Conservation (phyloP, 2,113 vertebrate genomes). For the Syrmaticus mikado region DNA sequence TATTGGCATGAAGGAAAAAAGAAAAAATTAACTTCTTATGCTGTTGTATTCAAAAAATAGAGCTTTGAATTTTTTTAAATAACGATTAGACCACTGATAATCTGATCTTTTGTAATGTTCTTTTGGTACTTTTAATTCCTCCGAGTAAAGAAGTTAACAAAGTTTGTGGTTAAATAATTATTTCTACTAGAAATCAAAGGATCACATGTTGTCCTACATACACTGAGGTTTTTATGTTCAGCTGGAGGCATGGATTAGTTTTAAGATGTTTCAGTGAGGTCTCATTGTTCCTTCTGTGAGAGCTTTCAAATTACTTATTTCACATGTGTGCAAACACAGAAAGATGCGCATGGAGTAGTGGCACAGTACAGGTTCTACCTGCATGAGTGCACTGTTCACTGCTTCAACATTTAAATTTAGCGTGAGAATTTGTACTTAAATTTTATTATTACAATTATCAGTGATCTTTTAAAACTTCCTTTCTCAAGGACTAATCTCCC, state of each 20-base stretch:
- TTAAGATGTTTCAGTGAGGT: background rate
- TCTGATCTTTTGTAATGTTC: background rate
- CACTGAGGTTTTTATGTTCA: background rate
- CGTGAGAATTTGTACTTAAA: background rate
- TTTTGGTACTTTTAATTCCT: background rate
- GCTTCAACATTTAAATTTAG: background rate
- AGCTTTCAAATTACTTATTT: background rate
- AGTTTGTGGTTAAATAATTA: background rate
- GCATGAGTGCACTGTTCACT: rapidly evolving
- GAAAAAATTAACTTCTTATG: background rate
- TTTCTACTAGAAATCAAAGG: background rate
- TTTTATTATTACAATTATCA: background rate
- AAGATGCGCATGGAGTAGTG: background rate
- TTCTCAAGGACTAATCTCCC: background rate
- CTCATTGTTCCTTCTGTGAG: background rate
- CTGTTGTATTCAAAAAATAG: background rate
- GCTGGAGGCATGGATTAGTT: background rate
- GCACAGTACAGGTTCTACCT: background rate
- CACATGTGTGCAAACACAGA: background rate
- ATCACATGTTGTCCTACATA: background rate
- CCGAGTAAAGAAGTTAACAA: background rate
- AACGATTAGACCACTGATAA: background rate
- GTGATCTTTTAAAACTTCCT: background rate
- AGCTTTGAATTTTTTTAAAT: background rate
- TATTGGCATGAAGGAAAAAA: slow-evolving; percentile 20